Percentiles rank a stretch among this genome's conserved stretches.
Conservation (phyloP, 2,797 vertebrate species). For the Nasua narica region DNA sequence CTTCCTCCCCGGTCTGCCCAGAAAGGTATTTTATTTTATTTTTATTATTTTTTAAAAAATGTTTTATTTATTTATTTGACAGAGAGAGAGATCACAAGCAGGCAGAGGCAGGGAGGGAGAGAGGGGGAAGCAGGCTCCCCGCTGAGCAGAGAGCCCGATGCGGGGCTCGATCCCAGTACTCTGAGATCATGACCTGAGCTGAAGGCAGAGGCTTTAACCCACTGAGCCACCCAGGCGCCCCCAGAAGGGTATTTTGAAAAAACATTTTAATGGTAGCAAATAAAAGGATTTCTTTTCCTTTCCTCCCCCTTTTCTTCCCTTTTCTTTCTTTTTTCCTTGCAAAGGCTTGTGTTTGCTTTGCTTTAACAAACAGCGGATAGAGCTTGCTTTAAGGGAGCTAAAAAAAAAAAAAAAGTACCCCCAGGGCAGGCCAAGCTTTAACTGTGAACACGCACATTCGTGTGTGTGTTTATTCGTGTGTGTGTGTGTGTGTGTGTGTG, state of each 20-base stretch:
- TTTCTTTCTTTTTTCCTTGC: not conserved
- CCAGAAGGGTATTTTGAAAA: too few relatives aligned
- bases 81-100: too few relatives aligned
- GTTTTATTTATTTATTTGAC: too few relatives aligned
- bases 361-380: constrained; percentile 82
- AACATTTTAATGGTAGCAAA: constrained; percentile 61
- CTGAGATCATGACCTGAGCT: too few relatives aligned
- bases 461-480: too few relatives aligned
- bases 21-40: constrained; percentile 42
- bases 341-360: constrained; percentile 82
- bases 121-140: too few relatives aligned
- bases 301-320: not conserved
- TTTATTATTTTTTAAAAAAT: too few relatives aligned
- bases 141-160: too few relatives aligned
- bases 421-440: not conserved
- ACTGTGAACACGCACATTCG: not conserved
- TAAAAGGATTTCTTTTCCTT: constrained; percentile 78
- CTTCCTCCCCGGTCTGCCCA: not conserved
- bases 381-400: constrained; percentile 75
- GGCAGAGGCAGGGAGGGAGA: too few relatives aligned
- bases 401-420: not conserved
- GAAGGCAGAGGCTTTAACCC: too few relatives aligned
- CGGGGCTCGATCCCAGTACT: too few relatives aligned
- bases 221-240: too few relatives aligned
- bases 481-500: constrained; percentile 56